These are phyloP conservation scores for Sminthurides aquaticus DNA, from an alignment of 2,888 invertebrate species.

Conservation along the genomic window DNA sequence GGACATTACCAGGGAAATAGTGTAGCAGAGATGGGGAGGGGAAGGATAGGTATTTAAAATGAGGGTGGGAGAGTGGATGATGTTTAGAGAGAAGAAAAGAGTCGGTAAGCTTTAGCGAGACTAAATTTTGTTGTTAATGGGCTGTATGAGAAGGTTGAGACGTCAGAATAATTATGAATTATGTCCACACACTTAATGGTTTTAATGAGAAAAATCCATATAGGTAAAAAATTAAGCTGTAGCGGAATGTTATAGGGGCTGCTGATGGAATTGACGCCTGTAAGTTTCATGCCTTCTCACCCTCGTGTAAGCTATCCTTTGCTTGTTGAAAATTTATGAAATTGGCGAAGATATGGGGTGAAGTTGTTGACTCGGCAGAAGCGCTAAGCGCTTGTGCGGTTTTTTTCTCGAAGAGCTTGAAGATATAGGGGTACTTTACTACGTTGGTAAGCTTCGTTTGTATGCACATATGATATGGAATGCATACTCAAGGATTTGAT, in stretches of 20 bases:
- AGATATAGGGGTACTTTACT: no score
- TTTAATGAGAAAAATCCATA: slow-evolving; percentile 9
- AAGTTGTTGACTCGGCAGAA: no score
- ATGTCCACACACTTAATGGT: not conserved
- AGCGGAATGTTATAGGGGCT: not conserved
- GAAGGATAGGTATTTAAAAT: no score
- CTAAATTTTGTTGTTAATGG: not conserved
- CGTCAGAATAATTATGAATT: not conserved
- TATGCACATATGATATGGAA: no score
- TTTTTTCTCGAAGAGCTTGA: no score
- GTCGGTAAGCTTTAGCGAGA: not conserved
- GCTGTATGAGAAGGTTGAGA: not conserved
- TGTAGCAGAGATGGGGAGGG: no score
- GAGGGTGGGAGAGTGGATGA: no score
- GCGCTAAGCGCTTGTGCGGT: no score
- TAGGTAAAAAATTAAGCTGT: slow-evolving; percentile 6
- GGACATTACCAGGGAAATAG: no score
- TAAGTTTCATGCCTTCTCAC: not conserved
- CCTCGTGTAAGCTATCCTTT: not conserved
- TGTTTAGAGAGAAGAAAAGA: not conserved
- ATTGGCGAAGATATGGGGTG: not conserved
- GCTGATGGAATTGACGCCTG: not conserved
- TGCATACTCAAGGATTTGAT: no score
- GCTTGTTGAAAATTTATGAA: no score
- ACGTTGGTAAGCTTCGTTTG: no score